phyloP scores from a whole-genome alignment of 23 tunicate species.

The Corella eumyota region DNA sequence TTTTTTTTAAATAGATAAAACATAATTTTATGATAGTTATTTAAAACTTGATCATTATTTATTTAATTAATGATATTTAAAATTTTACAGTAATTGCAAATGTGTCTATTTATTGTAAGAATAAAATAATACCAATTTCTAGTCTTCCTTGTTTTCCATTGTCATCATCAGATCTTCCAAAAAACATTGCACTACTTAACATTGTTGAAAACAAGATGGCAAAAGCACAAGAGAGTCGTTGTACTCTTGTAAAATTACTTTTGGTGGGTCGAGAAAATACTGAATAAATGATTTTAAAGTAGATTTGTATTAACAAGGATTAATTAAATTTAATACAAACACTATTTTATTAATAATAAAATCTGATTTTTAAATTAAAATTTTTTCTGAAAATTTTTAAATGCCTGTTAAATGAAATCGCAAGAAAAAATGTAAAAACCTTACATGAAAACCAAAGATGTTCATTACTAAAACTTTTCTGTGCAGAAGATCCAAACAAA shows the following conservation, averaged over 20 bases:
- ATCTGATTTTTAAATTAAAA: too few species aligned
- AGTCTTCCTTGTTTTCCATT: slow-evolving; percentile 37
- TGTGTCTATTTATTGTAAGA: not conserved
- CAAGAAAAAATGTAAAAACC: not conserved
- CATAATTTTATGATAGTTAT: too few species aligned
- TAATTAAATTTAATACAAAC: too few species aligned
- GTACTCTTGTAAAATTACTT: slow-evolving; percentile 74
- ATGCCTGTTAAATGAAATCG: too few species aligned
- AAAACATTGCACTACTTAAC: slow-evolving; percentile 86
- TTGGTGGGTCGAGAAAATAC: slow-evolving; percentile 85
- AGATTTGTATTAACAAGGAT: too few species aligned
- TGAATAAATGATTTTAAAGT: too few species aligned
- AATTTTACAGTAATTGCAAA: not conserved
- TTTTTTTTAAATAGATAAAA: not conserved
- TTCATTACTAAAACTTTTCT: slow-evolving; percentile 72
- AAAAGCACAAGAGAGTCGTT: slow-evolving; percentile 62
- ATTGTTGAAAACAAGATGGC: slow-evolving; percentile 63
- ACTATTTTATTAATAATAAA: too few species aligned
- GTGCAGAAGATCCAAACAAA: slow-evolving; percentile 53
- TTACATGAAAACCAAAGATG: slow-evolving; percentile 89
- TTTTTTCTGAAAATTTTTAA: too few species aligned
- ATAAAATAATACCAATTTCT: slow-evolving; percentile 39
- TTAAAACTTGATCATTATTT: not conserved
- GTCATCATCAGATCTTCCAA: slow-evolving; percentile 40
- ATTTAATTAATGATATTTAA: not conserved